Evolutionary conservation across 2,888 invertebrate species (phyloP).

Genomic region (Asteroscopus sphinx): DNA sequence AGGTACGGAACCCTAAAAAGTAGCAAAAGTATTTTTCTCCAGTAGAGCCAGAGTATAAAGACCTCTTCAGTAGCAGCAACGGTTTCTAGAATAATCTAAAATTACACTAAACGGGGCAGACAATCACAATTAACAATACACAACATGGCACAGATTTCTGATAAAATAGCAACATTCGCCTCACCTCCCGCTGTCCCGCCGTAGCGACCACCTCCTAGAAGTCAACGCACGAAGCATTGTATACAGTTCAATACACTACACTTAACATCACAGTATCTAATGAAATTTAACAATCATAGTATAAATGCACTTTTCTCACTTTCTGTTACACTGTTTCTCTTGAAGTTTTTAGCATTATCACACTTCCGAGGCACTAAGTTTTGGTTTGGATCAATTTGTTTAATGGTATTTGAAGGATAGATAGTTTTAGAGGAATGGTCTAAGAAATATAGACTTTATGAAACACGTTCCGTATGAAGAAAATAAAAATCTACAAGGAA

Average conservation of each 20-base stretch:
- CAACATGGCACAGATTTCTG: too few relatives aligned
- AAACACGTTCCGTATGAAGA: neutral
- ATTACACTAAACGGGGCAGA: too few relatives aligned
- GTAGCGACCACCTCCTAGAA: constrained; percentile 84
- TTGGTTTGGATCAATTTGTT: constrained; percentile 8
- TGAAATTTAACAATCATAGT: constrained; percentile 41
- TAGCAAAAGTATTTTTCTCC: too few relatives aligned
- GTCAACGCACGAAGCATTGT: constrained; percentile 85
- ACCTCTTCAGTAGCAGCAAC: too few relatives aligned
- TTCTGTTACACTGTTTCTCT: constrained; percentile 24
- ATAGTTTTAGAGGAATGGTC: constrained; percentile 21
- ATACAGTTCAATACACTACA: constrained; percentile 60
- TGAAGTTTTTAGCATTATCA: constrained; percentile 39
- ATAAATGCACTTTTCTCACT: constrained; percentile 56
- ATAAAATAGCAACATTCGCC: constrained; percentile 39
- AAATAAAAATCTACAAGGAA: neutral
- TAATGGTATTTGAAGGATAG: neutral
- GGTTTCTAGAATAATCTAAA: too few relatives aligned
- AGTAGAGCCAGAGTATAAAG: too few relatives aligned
- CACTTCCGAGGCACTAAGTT: constrained; percentile 53
- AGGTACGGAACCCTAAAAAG: too few relatives aligned
- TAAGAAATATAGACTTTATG: constrained; percentile 2
- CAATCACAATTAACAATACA: too few relatives aligned
- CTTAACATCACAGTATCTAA: constrained; percentile 47
- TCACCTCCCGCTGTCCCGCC: constrained; percentile 87